These are phyloP conservation scores for Tetraodon nigroviridis DNA, from an alignment of 2,113 vertebrate species.

Conservation along the genomic window DNA sequence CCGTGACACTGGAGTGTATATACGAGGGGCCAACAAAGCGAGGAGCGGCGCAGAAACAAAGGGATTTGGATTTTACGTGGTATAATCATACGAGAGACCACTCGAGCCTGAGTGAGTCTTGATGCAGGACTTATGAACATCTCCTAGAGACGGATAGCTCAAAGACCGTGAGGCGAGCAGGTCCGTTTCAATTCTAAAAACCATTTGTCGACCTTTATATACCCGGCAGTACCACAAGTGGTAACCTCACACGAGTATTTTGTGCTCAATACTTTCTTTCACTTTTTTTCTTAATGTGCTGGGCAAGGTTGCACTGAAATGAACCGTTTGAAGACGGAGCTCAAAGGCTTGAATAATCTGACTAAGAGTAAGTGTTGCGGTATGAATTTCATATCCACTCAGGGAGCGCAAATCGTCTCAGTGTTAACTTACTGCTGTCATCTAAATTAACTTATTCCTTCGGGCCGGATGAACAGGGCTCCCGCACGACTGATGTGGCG, in stretches of 20 bases:
- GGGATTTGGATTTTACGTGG: constrained; percentile 45
- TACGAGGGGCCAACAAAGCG: constrained; percentile 6
- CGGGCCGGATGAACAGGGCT: constrained; percentile 42
- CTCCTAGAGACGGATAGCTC: constrained; percentile 40
- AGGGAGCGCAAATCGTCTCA: constrained; percentile 61
- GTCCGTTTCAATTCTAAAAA: constrained; percentile 28
- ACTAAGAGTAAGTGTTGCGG: constrained; percentile 57
- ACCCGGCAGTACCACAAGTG: constrained; percentile 27
- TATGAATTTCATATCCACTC: constrained; percentile 69
- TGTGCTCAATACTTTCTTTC: constrained; percentile 49
- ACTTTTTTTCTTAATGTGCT: constrained; percentile 50
- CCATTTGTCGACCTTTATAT: not conserved
- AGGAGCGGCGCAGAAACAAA: constrained; percentile 16
- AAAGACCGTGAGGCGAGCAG: constrained; percentile 42
- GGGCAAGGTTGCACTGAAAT: constrained; percentile 57
- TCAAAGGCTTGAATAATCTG: constrained; percentile 66
- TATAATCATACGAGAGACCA: constrained; percentile 57
- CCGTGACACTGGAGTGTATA: constrained; percentile 42
- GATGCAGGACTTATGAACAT: constrained; percentile 35
- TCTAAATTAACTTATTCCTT: constrained; percentile 65
- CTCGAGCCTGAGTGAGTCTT: constrained; percentile 50
- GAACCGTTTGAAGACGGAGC: constrained; percentile 66
- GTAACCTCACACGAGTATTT: constrained; percentile 46
- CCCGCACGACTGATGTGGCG: constrained; percentile 52
- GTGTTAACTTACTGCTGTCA: constrained; percentile 66